These are phyloP conservation scores for Pristionchus mayeri DNA, from an alignment of 2,888 invertebrate species.

Conservation along the genomic window DNA sequence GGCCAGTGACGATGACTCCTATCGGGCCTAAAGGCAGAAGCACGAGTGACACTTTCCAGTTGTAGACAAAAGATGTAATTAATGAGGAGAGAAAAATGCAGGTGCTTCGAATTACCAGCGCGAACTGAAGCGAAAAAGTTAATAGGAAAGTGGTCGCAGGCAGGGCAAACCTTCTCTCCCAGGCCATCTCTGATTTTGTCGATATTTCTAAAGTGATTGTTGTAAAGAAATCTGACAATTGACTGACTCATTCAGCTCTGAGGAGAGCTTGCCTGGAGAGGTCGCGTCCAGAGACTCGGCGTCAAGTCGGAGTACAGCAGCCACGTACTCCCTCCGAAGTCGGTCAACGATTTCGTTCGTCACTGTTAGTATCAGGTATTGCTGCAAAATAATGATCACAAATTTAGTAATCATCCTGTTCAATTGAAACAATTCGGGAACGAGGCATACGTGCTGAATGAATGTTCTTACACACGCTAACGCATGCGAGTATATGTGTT, in stretches of 20 bases:
- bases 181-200: no score
- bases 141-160: no score
- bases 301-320: slow-evolving; percentile 38
- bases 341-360: background rate
- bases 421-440: no score
- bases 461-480: no score
- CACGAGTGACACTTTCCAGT: slow-evolving; percentile 61
- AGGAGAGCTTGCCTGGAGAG: slow-evolving; percentile 56
- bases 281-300: slow-evolving; percentile 58
- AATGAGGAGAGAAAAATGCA: slow-evolving; percentile 60
- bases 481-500: no score
- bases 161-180: background rate
- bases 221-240: background rate
- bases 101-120: slow-evolving; percentile 59
- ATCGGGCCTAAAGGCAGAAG: slow-evolving; percentile 60
- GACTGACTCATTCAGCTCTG: slow-evolving; percentile 60
- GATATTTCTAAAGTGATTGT: background rate
- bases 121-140: slow-evolving; percentile 19
- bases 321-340: background rate
- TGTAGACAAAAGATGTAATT: slow-evolving; percentile 57
- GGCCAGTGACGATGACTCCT: slow-evolving; percentile 57
- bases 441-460: no score
- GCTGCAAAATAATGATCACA: no score
- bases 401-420: no score
- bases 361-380: background rate